phyloP scores from a whole-genome alignment of 2,888 invertebrate species.

The Podabrus alpinus region DNA sequence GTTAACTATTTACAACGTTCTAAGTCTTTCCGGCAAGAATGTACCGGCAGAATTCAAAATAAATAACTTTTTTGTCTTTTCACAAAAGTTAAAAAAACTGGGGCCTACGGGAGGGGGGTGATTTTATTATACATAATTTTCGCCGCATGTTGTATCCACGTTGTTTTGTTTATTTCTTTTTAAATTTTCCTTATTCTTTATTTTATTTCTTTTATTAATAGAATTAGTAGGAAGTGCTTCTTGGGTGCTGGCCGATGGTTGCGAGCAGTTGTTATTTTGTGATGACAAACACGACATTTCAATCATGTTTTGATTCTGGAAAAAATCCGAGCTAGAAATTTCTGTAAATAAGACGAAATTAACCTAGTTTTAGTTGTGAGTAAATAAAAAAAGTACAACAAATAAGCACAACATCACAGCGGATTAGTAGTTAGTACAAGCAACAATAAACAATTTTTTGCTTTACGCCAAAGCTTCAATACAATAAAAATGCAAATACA shows the following conservation, averaged over 20 bases:
- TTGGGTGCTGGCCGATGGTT: slow-evolving; percentile 39
- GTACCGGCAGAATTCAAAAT: neutral
- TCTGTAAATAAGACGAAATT: slow-evolving; percentile 57
- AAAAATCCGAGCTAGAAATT: slow-evolving; percentile 58
- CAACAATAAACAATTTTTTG: slow-evolving; percentile 6
- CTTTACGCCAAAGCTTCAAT: slow-evolving; percentile 5
- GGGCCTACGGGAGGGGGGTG: neutral
- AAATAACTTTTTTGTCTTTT: neutral
- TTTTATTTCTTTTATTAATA: slow-evolving; percentile 24
- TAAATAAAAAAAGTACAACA: slow-evolving; percentile 43
- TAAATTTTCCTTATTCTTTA: slow-evolving; percentile 32
- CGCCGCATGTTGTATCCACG: slow-evolving; percentile 32
- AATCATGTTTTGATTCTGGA: slow-evolving; percentile 62
- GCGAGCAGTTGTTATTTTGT: slow-evolving; percentile 66
- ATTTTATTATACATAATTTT: slow-evolving; percentile 38
- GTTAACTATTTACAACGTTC: neutral
- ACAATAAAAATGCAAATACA: slow-evolving; percentile 7
- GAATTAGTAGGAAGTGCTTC: slow-evolving; percentile 21
- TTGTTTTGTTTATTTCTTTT: slow-evolving; percentile 34
- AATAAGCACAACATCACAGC: slow-evolving; percentile 38
- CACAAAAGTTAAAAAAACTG: neutral
- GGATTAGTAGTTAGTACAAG: slow-evolving; percentile 50
- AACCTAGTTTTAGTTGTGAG: slow-evolving; percentile 57
- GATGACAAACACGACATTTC: slow-evolving; percentile 70
- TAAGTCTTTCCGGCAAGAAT: neutral